These are phyloP conservation scores for Oncorhynchus nerka DNA, from an alignment of 2,113 vertebrate species.

Conservation along the genomic window DNA sequence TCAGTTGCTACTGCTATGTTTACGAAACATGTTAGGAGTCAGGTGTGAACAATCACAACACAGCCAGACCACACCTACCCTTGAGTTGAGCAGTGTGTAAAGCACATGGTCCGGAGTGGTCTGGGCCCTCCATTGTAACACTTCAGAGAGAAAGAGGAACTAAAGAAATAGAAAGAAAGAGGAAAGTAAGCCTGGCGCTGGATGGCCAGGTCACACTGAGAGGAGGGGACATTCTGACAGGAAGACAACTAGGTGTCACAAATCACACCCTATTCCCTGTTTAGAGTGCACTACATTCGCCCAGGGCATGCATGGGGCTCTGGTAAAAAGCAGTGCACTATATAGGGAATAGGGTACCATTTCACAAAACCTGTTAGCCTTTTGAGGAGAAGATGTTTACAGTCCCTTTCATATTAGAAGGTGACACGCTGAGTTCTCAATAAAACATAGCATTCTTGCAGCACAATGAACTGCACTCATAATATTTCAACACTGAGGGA, in stretches of 20 bases:
- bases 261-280: no score
- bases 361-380: background rate
- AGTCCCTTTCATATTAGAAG: background rate
- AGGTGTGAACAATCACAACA: no score
- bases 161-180: slow-evolving; percentile 58
- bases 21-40: no score
- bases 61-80: slow-evolving; percentile 76
- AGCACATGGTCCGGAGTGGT: slow-evolving; percentile 88
- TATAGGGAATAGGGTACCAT: no score
- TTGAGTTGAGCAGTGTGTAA: slow-evolving; percentile 86
- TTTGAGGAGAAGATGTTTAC: background rate
- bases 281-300: no score
- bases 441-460: background rate
- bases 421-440: background rate
- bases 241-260: no score
- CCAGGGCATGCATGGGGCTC: no score
- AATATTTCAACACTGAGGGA: background rate
- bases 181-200: background rate
- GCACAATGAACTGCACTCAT: background rate
- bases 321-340: no score
- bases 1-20: no score
- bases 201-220: background rate
- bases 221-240: no score
- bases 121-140: slow-evolving; percentile 89
- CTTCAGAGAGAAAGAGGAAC: slow-evolving; percentile 89